These are phyloP conservation scores for Ditylenchus weischeri DNA, from an alignment of 2,888 invertebrate genomes.

Conservation along the genomic window DNA sequence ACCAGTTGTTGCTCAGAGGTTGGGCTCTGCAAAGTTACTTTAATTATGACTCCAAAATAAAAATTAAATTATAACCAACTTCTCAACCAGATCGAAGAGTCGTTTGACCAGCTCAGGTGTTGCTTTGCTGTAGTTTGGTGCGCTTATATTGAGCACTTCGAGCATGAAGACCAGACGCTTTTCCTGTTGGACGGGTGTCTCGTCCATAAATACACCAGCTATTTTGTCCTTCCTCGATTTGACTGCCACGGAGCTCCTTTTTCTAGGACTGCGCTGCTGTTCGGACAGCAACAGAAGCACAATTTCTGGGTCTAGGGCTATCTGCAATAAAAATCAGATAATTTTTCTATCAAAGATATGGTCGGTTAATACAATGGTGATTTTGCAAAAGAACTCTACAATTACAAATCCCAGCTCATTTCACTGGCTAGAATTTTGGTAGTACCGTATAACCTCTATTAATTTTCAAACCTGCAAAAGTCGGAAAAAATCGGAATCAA, in stretches of 20 bases:
- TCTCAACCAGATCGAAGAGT: constrained; percentile 43
- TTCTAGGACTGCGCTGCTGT: constrained; percentile 29
- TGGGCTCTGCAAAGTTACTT: not conserved
- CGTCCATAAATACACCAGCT: constrained; percentile 23
- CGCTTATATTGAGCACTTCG: constrained; percentile 35
- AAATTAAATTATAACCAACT: constrained; percentile 22
- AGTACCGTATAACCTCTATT: too few relatives aligned
- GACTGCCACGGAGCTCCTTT: constrained; percentile 11
- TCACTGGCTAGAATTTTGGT: too few relatives aligned
- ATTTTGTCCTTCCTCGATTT: constrained; percentile 18
- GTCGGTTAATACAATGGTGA: too few relatives aligned
- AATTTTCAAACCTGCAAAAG: too few relatives aligned
- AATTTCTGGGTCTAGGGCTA: constrained; percentile 4
- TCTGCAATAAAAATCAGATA: not conserved
- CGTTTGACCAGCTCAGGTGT: constrained; percentile 33
- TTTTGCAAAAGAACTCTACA: too few relatives aligned
- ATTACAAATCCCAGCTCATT: too few relatives aligned
- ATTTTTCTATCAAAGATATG: too few relatives aligned
- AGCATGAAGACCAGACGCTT: constrained; percentile 37
- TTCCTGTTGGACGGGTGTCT: constrained; percentile 30
- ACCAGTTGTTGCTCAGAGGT: not conserved
- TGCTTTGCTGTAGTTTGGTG: constrained; percentile 12
- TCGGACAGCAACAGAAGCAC: not conserved
- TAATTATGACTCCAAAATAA: not conserved
- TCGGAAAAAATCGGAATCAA: too few relatives aligned